Evolutionary conservation across 2,888 invertebrate species (phyloP), one percentile per base, ranked within the genome.

Genomic region (Scrobipalpa costella): DNA sequence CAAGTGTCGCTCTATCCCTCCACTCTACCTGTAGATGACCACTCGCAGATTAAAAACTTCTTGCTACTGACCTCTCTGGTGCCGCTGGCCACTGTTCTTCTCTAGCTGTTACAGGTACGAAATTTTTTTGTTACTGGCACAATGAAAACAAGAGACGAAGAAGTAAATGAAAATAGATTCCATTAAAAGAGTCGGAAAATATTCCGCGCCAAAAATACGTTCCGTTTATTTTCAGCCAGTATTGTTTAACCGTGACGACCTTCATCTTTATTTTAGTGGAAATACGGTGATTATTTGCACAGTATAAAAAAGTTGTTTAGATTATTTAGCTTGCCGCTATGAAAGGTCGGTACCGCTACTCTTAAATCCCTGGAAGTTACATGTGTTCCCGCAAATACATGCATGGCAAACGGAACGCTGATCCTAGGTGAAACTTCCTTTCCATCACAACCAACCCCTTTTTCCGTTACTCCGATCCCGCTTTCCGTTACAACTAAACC

Each of bases 1-100:
- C n/a, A 33, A 57, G 50, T 52, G 50, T 52, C 50, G 50, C 57
- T 57, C 57, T 15, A 15, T 13, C 57, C 5, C 17, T 5, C 13
- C 0, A 55, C 11, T 19, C 55, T 33, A 21, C 33, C 27, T 11
- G 52, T 27, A 33, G 33, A 1, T 33, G 33, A 21, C 33, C 33
- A 21, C 47, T 47, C 13, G 8, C 44, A 27, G 27, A 27, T 27
- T 27, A 27, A 27, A 27, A 27, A 27, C 27, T 27, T 5, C 27
- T 27, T 27, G 27, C 27, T 27, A 27, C 27, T 27, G 27, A 27
- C 27, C 27, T 3, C 27, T 3, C 27, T 27, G 27, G 27, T 27
- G 27, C 27, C 27, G 5, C 27, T 27, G 27, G 27, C 27, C 27
- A 3, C 44, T 44, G 44, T 15, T 9, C 15, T 44, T 44, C 21